These are phyloP conservation scores for Ylistrum balloti DNA, from an alignment of 1,140 invertebrate species.

Conservation along the genomic window DNA sequence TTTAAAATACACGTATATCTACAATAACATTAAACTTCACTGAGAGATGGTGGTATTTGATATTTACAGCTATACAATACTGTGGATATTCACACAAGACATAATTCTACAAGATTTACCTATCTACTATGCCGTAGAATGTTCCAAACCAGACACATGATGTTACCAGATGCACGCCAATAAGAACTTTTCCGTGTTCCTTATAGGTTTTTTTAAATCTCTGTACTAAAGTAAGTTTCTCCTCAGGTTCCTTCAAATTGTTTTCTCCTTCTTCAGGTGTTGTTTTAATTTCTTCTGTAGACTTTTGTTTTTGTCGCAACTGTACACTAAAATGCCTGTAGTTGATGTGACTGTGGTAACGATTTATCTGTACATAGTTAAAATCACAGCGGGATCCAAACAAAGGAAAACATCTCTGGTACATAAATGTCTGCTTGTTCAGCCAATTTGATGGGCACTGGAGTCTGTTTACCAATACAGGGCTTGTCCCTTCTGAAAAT, in stretches of 20 bases:
- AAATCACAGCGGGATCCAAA: neutral
- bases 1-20: too few species aligned
- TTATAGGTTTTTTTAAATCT: conserved; percentile 95
- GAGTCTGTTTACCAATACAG: neutral
- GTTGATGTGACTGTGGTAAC: neutral
- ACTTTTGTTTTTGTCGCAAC: neutral
- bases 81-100: too few species aligned
- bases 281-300: conserved; percentile 32
- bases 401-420: neutral
- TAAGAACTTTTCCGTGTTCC: conserved; percentile 96
- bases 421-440: neutral
- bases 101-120: too few species aligned
- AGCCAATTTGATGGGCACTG: neutral
- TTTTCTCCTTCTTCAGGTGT: neutral
- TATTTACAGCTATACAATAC: too few species aligned
- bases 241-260: conserved; percentile 28
- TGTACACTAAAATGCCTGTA: neutral
- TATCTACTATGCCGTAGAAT: conserved; percentile 93
- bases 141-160: conserved; percentile 92
- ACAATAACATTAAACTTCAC: too few species aligned
- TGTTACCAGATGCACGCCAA: conserved; percentile 94
- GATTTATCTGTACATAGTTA: neutral
- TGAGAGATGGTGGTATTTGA: too few species aligned
- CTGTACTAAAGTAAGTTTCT: conserved; percentile 88
- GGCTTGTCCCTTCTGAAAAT: neutral